Percentiles rank a stretch among this genome's conserved stretches.
These are phyloP conservation scores for Phanerotoma sp. DNA, from an alignment of 2,888 invertebrate species.

Conservation along the genomic window DNA sequence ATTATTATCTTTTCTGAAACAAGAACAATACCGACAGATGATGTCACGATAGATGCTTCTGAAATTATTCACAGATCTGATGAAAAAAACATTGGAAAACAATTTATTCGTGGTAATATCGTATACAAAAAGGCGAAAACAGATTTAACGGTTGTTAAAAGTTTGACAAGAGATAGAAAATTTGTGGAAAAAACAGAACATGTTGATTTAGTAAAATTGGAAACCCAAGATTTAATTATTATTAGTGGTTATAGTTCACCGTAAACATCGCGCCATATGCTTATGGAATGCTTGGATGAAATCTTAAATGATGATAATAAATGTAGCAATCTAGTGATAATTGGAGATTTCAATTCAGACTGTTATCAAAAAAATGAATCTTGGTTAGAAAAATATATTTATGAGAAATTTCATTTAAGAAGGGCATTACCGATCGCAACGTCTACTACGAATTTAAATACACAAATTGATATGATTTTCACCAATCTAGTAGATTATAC, in stretches of 20 bases:
- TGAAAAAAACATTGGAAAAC: not conserved
- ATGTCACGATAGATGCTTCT: not conserved
- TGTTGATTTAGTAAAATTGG: slow-evolving; percentile 1
- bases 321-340: not conserved
- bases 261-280: not conserved
- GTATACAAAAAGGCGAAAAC: not conserved
- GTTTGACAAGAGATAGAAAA: not conserved
- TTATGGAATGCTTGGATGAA: not conserved
- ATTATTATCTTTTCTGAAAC: not conserved
- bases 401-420: not conserved
- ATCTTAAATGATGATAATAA: not conserved
- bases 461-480: slow-evolving; percentile 3
- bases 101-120: not conserved
- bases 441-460: not conserved
- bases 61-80: slow-evolving; percentile 1
- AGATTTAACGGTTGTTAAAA: not conserved
- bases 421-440: not conserved
- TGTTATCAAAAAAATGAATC: not conserved
- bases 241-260: no score
- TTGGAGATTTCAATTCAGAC: slow-evolving; percentile 2
- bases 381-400: not conserved
- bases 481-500: not conserved
- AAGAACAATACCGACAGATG: not conserved
- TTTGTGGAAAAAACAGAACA: not conserved
- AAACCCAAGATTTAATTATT: no score